Percentiles rank a stretch among this genome's conserved stretches.
phyloP scores from a whole-genome alignment of 2,888 invertebrate genomes.

The Hemithea aestivaria region DNA sequence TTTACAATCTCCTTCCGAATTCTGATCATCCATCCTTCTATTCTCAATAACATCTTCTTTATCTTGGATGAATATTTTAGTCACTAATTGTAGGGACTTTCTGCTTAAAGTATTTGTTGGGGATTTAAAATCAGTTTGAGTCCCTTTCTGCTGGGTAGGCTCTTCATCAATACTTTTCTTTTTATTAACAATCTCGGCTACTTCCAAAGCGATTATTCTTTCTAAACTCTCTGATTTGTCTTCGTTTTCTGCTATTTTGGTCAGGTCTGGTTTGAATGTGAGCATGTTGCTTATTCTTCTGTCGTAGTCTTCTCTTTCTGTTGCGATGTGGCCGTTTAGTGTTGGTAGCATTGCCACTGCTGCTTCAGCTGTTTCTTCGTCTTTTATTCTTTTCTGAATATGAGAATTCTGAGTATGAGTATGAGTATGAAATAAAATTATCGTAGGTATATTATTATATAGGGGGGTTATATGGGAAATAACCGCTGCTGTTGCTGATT shows the following conservation, averaged over 20 bases:
- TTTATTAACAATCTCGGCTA: constrained; percentile 53
- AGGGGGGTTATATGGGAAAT: no score
- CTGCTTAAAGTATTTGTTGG: constrained; percentile 52
- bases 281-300: constrained; percentile 64
- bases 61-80: constrained; percentile 53
- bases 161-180: no score
- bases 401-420: no score
- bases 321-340: constrained; percentile 44
- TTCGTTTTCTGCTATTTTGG: constrained; percentile 44
- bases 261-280: constrained; percentile 54
- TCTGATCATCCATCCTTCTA: constrained; percentile 64
- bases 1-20: constrained; percentile 69
- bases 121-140: constrained; percentile 53
- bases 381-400: constrained; percentile 64
- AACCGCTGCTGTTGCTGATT: no score
- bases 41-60: constrained; percentile 53
- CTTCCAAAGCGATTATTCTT: constrained; percentile 53
- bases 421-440: no score
- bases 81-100: constrained; percentile 59
- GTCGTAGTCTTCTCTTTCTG: constrained; percentile 44
- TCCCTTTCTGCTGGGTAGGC: constrained; percentile 46
- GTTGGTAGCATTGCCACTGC: constrained; percentile 46
- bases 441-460: no score
- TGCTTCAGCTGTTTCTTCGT: constrained; percentile 41
- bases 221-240: constrained; percentile 46